Base-by-base conservation (phyloP, 1,140 invertebrate species). In the Whitmania pigra region DNA sequence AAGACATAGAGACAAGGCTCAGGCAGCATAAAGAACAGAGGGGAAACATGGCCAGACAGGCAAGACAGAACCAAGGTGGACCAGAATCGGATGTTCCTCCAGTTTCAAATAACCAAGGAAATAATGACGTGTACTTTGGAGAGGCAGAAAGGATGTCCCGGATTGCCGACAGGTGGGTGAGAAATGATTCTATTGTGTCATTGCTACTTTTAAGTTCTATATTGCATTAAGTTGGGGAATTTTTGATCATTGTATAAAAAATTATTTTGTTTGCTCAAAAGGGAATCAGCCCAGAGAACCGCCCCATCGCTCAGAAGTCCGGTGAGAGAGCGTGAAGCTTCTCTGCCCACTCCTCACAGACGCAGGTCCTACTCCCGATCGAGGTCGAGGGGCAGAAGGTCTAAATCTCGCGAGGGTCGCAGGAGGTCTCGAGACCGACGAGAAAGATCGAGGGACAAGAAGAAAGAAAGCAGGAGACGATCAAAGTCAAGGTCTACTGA, bases 141-240 rank as follows among this genome's bases (percentile, higher is more conserved):
- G 76, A 78, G 67, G 74, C 92, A 73, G 90, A 93, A 79, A 88
- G 88, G 77, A 88, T 86, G 77, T 80, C 90, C 73, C 83, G 85
- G 70, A 86, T 87, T 76, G 83, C 81, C 83, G 69, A 80, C 82
- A 72, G 71, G 66, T 67, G n/a, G 22, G 71, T 57, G 53, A 71
- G 55, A n/a, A 29, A 22, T 53, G 70, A 15, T 29, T 68, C 13
- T 43, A 5, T 11, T 36, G 5, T 68, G n/a, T 29, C 36, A 11
- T 43, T 27, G 31, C 55, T 25, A n/a, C 2, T n/a, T 25, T 31
- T 1, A 11, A 1, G 2, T 3, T 11, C 13, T 49, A 49, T 49
- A 17, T 49, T 49, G 11, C 15, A 49, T 49, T 49, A 17, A 17
- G 43, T 49, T 49, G 9, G 9, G n/a, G 43, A 49, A 49, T 11